Evolutionary conservation across 2,797 vertebrate species (phyloP).

Genomic region (Spheniscus humboldti): DNA sequence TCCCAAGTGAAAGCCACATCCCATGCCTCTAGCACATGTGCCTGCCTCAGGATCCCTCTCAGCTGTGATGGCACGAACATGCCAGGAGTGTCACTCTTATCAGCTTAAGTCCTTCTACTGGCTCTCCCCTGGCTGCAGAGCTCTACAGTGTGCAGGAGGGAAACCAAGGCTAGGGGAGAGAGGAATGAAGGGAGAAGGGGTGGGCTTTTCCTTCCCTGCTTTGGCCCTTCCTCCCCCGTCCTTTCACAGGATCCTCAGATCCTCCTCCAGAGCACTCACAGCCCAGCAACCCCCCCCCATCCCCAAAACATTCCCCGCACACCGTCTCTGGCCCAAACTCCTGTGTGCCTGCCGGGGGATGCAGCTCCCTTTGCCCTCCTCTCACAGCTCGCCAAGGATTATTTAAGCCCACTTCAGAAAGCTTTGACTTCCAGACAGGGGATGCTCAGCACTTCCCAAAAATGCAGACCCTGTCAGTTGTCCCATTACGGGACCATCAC

Average conservation of each 20-base stretch:
- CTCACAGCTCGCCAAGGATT: not conserved
- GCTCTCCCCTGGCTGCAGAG: not conserved
- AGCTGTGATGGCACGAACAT: not conserved
- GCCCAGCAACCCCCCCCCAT: not conserved
- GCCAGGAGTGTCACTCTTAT: not conserved
- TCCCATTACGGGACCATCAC: fast-evolving
- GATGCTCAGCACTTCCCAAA: not conserved
- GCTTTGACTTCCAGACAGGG: not conserved
- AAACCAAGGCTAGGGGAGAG: not conserved
- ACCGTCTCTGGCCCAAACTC: fast-evolving
- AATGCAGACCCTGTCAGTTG: not conserved
- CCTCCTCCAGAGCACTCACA: not conserved
- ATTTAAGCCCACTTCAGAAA: not conserved
- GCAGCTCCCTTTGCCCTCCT: not conserved
- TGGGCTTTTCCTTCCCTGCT: not conserved
- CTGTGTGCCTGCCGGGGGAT: fast-evolving
- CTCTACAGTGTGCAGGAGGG: not conserved
- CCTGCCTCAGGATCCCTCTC: not conserved
- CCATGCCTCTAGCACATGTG: fast-evolving
- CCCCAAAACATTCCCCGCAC: not conserved
- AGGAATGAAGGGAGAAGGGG: too few relatives aligned
- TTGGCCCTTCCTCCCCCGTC: not conserved
- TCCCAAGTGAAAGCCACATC: not conserved
- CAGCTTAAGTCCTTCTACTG: not conserved
- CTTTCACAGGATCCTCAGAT: not conserved